phyloP scores from a whole-genome alignment of 2,888 invertebrate species.

The Formica aserva region DNA sequence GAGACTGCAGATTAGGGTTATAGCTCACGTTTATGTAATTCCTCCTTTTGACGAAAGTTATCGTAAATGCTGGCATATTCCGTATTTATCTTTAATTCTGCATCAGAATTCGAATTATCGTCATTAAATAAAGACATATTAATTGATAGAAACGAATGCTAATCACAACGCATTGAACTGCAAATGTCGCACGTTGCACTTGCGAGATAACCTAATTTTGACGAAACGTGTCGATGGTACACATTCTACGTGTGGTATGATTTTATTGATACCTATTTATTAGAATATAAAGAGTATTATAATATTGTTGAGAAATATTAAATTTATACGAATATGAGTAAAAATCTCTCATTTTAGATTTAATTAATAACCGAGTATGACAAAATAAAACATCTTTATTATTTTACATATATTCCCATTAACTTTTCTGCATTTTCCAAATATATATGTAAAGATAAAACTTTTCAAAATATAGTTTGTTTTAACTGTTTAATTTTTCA shows the following conservation, averaged over 20 bases:
- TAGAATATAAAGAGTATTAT: not conserved
- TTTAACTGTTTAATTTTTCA: not conserved
- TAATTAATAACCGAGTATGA: not conserved
- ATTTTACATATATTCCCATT: not conserved
- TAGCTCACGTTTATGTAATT: slow-evolving; percentile 91
- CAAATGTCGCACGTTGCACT: not conserved
- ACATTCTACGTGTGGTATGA: not conserved
- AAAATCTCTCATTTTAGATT: not conserved
- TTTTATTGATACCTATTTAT: not conserved
- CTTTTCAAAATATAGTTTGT: not conserved
- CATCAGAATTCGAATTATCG: slow-evolving; percentile 79
- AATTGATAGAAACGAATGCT: not conserved
- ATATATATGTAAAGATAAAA: not conserved
- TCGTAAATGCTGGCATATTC: slow-evolving; percentile 95
- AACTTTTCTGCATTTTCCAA: not conserved
- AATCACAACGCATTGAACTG: not conserved
- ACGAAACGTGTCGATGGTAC: not conserved
- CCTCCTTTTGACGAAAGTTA: slow-evolving; percentile 94
- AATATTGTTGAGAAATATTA: not conserved
- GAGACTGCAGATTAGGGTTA: not conserved
- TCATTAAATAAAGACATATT: slow-evolving; percentile 71
- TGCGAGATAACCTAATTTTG: slow-evolving; percentile 5
- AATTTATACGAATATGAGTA: not conserved
- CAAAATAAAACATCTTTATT: not conserved
- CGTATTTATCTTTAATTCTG: slow-evolving; percentile 90